A percentile compares a stretch with the other conserved stretches of the same genome.
Evolutionary conservation across 2,113 vertebrate genomes (phyloP).

Genomic region (Mirza zaza): DNA sequence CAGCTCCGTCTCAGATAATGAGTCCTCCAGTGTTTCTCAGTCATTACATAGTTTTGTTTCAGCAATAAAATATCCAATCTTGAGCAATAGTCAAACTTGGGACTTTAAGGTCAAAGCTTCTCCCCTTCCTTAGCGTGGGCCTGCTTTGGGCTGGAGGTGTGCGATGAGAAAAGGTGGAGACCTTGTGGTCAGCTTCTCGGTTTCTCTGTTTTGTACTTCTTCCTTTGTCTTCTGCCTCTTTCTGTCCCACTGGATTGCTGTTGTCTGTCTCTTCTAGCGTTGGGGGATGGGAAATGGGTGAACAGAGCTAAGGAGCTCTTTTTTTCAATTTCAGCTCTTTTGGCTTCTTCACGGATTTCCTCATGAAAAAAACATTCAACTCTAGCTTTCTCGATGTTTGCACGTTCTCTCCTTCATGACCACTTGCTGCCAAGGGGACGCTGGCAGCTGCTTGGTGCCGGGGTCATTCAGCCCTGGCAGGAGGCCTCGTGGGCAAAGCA

Average conservation of each 20-base stretch:
- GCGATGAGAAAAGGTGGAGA: not conserved
- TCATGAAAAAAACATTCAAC: not conserved
- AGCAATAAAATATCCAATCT: not conserved
- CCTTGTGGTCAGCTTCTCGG: not conserved
- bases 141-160: not conserved
- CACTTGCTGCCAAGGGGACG: not conserved
- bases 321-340: not conserved
- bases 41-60: not conserved
- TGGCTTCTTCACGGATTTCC: not conserved
- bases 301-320: not conserved
- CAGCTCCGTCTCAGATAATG: not conserved
- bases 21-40: not conserved
- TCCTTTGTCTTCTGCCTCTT: not conserved
- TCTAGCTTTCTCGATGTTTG: not conserved
- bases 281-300: not conserved
- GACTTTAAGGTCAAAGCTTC: not conserved
- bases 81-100: not conserved
- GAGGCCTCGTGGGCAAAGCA: not conserved
- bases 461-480: not conserved
- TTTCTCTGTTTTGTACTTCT: not conserved
- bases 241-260: not conserved
- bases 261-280: not conserved
- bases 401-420: not conserved
- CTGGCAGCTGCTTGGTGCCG: not conserved
- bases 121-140: not conserved